phyloP scores from a whole-genome alignment of 2,888 invertebrate species.

The Macroteleia sp. region DNA sequence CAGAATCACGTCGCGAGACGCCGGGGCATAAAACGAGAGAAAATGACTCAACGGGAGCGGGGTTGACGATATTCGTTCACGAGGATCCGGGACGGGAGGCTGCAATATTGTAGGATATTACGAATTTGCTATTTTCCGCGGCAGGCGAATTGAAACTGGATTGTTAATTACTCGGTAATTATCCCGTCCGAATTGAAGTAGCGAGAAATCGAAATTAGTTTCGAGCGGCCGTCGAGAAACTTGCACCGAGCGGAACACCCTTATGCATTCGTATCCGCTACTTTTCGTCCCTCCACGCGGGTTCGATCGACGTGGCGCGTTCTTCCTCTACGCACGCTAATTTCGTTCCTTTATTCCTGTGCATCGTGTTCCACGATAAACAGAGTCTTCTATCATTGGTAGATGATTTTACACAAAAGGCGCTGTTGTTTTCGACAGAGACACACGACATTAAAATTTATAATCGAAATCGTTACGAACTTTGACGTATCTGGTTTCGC shows the following conservation, averaged over 20 bases:
- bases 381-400: too few relatives aligned
- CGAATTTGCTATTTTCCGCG: conserved; percentile 84
- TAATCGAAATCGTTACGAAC: conserved; percentile 32
- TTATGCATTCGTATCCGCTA: conserved; percentile 43
- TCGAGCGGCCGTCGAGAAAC: conserved; percentile 66
- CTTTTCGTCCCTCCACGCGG: conserved; percentile 15
- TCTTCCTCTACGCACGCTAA: conserved; percentile 14
- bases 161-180: conserved; percentile 84
- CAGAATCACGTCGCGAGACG: conserved; percentile 72
- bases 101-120: conserved; percentile 84
- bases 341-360: conserved; percentile 14
- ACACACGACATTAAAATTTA: conserved; percentile 15
- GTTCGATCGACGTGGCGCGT: conserved; percentile 15
- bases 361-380: too few relatives aligned
- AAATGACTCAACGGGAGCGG: conserved; percentile 60
- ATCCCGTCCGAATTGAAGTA: conserved; percentile 80
- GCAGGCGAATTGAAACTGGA: conserved; percentile 82
- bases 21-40: conserved; percentile 68
- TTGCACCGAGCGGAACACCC: conserved; percentile 50
- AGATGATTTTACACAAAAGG: too few relatives aligned
- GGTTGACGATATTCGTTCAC: conserved; percentile 59
- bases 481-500: conserved; percentile 34
- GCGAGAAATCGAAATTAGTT: conserved; percentile 81
- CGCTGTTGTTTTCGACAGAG: conserved; percentile 3
- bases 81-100: conserved; percentile 61